phyloP scores from a whole-genome alignment of 92 coral and sea anemone species.

The Scolanthus callimorphus region DNA sequence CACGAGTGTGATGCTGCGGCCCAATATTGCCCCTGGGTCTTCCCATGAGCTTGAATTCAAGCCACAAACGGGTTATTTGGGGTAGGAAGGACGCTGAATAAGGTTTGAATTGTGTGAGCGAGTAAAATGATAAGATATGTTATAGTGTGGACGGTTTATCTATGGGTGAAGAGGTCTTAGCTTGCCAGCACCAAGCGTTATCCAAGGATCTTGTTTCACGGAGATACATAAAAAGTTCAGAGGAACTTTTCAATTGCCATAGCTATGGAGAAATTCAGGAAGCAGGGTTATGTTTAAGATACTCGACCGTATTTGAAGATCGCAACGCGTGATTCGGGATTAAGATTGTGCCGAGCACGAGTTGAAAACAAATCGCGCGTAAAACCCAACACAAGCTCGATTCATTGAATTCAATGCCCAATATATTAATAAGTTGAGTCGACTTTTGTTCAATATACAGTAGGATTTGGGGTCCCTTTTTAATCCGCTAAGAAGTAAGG shows the following conservation, averaged over 20 bases:
- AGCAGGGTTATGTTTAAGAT: neutral
- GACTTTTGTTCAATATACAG: neutral
- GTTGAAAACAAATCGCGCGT: conserved; percentile 2
- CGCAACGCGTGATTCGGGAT: no score
- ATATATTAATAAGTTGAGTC: neutral
- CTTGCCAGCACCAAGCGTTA: conserved; percentile 20
- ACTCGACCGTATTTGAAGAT: neutral
- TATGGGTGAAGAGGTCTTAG: conserved; percentile 34
- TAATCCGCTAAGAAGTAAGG: neutral
- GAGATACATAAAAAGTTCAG: conserved; percentile 20
- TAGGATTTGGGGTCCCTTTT: neutral
- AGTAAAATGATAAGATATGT: conserved; percentile 24
- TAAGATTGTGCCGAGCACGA: no score
- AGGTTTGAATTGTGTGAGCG: neutral
- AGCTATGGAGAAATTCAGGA: conserved; percentile 2
- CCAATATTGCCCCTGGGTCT: no score
- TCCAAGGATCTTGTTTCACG: conserved; percentile 32
- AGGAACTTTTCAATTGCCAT: conserved; percentile 11
- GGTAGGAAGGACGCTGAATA: neutral
- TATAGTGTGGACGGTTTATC: conserved; percentile 34
- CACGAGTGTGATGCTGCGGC: no score
- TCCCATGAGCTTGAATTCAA: no score
- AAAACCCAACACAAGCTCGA: conserved; percentile 2
- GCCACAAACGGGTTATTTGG: no score
- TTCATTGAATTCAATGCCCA: neutral